Percentiles rank a stretch among this genome's conserved stretches.
phyloP scores from a whole-genome alignment of 2,797 vertebrate species.

The Tenualosa ilisha region DNA sequence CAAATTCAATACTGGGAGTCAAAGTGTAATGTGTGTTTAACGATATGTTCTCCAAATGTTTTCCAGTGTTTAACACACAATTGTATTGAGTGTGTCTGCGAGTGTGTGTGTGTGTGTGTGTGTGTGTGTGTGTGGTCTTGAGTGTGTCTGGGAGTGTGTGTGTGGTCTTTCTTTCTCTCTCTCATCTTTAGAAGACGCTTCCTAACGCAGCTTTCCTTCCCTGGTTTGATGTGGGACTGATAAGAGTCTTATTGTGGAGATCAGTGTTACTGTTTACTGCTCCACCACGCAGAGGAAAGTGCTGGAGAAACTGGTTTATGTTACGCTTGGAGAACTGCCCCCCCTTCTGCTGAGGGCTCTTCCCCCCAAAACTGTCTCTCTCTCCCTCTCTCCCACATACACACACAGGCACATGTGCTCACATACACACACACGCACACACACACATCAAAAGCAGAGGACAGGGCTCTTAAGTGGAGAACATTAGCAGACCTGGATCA shows the following conservation, averaged over 20 bases:
- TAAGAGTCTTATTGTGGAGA: too few species aligned
- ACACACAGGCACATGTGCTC: neutral
- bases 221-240: constrained; percentile 56
- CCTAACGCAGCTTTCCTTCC: constrained; percentile 38
- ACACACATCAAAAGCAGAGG: constrained; percentile 56
- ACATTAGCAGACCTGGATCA: constrained; percentile 72
- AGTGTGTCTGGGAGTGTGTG: neutral
- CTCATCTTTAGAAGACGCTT: constrained; percentile 21
- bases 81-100: neutral
- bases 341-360: constrained; percentile 62
- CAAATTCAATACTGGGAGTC: neutral
- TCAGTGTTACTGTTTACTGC: constrained; percentile 66
- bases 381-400: constrained; percentile 22
- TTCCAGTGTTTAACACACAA: neutral
- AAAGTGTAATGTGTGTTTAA: neutral
- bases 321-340: constrained; percentile 72
- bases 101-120: too few species aligned
- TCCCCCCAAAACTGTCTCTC: constrained; percentile 26
- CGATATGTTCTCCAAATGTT: neutral
- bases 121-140: too few species aligned
- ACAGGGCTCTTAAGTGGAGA: constrained; percentile 65
- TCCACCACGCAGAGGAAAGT: constrained; percentile 67
- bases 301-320: constrained; percentile 76
- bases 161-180: constrained; percentile 23
- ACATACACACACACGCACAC: constrained; percentile 6